phyloP scores from a whole-genome alignment of 2,797 vertebrate species.

The Rousettus madagascariensis region DNA sequence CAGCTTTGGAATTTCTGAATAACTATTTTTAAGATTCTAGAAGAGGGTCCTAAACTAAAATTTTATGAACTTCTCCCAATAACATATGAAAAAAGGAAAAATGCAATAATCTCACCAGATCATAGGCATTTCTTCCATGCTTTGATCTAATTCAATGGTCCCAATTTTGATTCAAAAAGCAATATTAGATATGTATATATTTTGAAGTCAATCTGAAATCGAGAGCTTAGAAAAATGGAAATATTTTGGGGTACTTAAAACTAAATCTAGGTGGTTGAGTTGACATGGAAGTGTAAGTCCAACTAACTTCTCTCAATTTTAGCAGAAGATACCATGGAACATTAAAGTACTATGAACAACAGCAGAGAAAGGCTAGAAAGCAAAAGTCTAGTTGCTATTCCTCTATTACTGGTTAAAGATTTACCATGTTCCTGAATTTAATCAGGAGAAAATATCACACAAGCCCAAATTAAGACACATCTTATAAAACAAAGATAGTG shows the following conservation, averaged over 20 bases:
- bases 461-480: slow-evolving; percentile 20
- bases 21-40: not conserved
- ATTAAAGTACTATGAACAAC: not conserved
- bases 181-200: not conserved
- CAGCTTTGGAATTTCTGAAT: slow-evolving; percentile 34
- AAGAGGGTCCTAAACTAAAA: not conserved
- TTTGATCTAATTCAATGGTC: not conserved
- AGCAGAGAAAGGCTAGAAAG: not conserved
- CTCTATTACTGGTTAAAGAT: not conserved
- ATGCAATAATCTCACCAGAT: not conserved
- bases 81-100: not conserved
- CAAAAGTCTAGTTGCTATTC: not conserved
- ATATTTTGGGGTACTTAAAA: not conserved
- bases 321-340: not conserved
- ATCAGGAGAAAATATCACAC: slow-evolving; percentile 29
- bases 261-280: not conserved
- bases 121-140: not conserved
- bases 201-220: slow-evolving; percentile 35
- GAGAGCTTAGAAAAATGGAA: not conserved
- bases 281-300: not conserved
- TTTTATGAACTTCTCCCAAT: not conserved
- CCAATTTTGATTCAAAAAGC: slow-evolving; percentile 9
- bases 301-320: not conserved
- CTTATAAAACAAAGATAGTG: not conserved
- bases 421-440: not conserved